These are phyloP conservation scores for Helicoverpa zea DNA, from an alignment of 1,140 invertebrate genomes.

Conservation along the genomic window DNA sequence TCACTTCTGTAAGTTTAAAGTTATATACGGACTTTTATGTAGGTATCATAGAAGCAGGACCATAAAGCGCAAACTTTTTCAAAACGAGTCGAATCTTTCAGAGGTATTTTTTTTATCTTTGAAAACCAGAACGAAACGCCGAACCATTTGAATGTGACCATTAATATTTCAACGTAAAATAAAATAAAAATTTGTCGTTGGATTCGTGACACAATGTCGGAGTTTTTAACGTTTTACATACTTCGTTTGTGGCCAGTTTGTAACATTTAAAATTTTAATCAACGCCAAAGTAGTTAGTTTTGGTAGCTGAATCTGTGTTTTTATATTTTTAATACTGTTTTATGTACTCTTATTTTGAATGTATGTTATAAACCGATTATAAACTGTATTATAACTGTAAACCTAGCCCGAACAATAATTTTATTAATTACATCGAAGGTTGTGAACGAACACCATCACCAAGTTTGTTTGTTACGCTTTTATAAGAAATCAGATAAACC, in stretches of 20 bases:
- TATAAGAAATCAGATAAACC: no score
- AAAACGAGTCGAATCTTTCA: no score
- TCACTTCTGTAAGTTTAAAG: no score
- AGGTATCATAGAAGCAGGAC: no score
- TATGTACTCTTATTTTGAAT: not conserved
- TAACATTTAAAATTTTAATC: conserved; percentile 17
- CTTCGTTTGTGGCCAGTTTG: conserved; percentile 6
- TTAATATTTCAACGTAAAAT: conserved; percentile 34
- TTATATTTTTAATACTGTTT: not conserved
- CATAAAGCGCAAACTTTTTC: no score
- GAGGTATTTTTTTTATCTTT: no score
- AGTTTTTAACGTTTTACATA: conserved; percentile 49
- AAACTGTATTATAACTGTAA: not conserved
- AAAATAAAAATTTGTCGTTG: conserved; percentile 15
- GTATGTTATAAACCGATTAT: no score
- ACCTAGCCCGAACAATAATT: no score
- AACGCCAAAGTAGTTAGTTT: conserved; percentile 1
- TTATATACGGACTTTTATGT: no score
- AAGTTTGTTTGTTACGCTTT: no score
- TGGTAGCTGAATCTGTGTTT: conserved; percentile 3
- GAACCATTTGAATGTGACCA: conserved; percentile 24
- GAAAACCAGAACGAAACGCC: not conserved
- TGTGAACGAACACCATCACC: no score
- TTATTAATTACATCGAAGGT: no score
- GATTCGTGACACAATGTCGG: conserved; percentile 22